These are phyloP conservation scores for Scaptomyza reducta DNA, from an alignment of 2,888 invertebrate genomes.

Conservation along the genomic window DNA sequence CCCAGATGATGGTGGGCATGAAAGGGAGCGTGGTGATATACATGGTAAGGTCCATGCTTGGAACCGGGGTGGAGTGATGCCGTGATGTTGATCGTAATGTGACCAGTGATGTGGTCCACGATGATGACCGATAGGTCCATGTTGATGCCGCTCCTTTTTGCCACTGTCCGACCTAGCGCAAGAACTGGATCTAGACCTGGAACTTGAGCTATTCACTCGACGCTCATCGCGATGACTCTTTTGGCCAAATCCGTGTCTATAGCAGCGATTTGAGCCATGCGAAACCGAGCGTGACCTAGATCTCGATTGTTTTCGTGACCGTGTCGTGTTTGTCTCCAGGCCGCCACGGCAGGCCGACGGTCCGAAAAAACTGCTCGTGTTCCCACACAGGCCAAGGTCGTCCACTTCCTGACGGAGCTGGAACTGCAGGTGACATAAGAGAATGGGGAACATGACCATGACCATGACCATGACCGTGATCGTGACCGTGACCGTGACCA, in stretches of 20 bases:
- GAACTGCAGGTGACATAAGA: constrained; percentile 1
- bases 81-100: constrained; percentile 1
- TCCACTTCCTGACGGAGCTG: constrained; percentile 10
- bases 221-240: constrained; percentile 51
- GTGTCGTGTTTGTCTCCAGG: constrained; percentile 41
- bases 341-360: constrained; percentile 63
- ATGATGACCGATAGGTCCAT: constrained; percentile 11
- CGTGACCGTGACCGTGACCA: constrained; percentile 21
- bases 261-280: constrained; percentile 3
- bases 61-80: constrained; percentile 8
- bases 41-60: constrained; percentile 8
- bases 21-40: constrained; percentile 3
- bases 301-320: constrained; percentile 27
- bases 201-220: constrained; percentile 45
- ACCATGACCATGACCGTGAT: constrained; percentile 20
- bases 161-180: constrained; percentile 34
- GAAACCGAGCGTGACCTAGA: constrained; percentile 42
- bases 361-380: constrained; percentile 64
- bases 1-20: constrained; percentile 8
- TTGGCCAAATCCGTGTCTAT: constrained; percentile 65
- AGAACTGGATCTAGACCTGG: constrained; percentile 39
- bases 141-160: neutral
- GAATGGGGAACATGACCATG: too few species aligned
- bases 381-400: constrained; percentile 26
- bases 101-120: constrained; percentile 7